Base-by-base conservation (phyloP, 2,888 invertebrate species). In the Hypsopygia costalis region DNA sequence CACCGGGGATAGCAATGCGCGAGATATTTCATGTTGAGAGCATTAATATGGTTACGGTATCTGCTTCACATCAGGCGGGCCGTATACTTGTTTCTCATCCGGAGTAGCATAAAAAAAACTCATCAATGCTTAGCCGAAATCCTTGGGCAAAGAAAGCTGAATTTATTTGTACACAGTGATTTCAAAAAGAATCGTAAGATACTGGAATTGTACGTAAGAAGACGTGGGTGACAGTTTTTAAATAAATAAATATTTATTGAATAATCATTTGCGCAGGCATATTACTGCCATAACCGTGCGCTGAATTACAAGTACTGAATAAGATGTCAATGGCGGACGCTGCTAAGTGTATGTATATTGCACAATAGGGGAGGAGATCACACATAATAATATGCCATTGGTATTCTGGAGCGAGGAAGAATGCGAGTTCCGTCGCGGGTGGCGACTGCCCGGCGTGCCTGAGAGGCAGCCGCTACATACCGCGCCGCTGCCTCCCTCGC, bases 361-460 rank as follows among this genome's bases (percentile, higher is more conserved):
- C 76, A 70, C 79, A 81, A 78, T 78, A 66, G 69, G 60, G 69
- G 65, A 55, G 66, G 65, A 75, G 75, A 80, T 85, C 81, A 80
- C 81, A 83, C 85, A 87, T 82, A 82, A 85, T 86, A 85, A 85
- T 81, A 82, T 71, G 76, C 67, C 79, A 73, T 79, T 74, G 87
- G 87, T 79, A 87, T 87, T 79, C 81, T 61, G 77, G 65, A 64
- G 74, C 69, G 73, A 62, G 74, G 62, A 76, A 73, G 86, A 86
- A 87, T 86, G 79, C 72, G 72, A 80, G 79, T 81, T 74, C 83
- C 83, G 52, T 45, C 55, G 68, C 61, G 72, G 62, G 59, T 61
- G 64, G 68, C 81, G 82, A 69, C 81, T 73, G 50, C 71, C 55
- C 56, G 72, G 69, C 78, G 77, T 70, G 69, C 71, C 67, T 8